These are phyloP conservation scores for Caenorhabditis panamensis DNA, from an alignment of 2,888 invertebrate species.

Conservation along the genomic window DNA sequence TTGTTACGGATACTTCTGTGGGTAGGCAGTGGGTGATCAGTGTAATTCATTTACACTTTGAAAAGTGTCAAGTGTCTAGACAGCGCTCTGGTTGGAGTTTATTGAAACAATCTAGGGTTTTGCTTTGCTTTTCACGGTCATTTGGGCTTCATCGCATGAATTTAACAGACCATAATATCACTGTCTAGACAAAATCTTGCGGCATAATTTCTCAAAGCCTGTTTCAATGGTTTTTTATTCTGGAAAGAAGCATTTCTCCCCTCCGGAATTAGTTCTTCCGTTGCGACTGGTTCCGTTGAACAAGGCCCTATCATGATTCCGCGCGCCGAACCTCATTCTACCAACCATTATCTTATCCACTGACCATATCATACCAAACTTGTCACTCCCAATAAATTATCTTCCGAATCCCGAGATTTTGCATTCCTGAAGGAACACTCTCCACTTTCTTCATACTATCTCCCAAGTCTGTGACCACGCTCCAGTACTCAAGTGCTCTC, in stretches of 20 bases:
- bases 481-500: constrained; percentile 1
- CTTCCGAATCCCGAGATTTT: background rate
- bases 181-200: background rate
- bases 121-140: no score
- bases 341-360: constrained; percentile 15
- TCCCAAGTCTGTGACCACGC: background rate
- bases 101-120: no score
- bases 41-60: no score
- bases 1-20: background rate
- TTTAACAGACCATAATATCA: background rate
- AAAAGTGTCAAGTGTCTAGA: background rate
- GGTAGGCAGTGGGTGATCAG: no score
- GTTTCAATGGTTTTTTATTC: no score
- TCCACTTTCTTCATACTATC: background rate
- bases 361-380: constrained; percentile 32
- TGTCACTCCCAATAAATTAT: constrained; percentile 41
- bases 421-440: background rate
- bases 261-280: background rate
- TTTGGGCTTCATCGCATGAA: no score
- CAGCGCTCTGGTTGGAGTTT: no score
- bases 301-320: background rate
- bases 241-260: no score
- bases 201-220: no score
- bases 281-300: background rate
- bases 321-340: background rate